Evolutionary conservation across 2,113 vertebrate genomes (phyloP).

Genomic region (Thryonomys swinderianus): DNA sequence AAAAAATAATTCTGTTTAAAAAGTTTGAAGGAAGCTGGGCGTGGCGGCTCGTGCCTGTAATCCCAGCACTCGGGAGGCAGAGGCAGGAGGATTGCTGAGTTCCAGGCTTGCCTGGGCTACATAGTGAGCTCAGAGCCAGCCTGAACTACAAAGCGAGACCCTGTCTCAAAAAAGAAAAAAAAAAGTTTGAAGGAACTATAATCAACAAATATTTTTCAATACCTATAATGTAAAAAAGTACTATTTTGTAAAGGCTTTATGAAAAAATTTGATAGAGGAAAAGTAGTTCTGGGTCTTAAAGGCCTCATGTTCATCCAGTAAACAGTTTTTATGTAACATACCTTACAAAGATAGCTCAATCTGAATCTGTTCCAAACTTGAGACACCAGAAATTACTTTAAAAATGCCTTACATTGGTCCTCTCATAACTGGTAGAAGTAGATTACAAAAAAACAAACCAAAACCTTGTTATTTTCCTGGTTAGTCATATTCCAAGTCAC

Average conservation of each 20-base stretch:
- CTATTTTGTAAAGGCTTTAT: slow-evolving; percentile 32
- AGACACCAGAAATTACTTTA: slow-evolving; percentile 22
- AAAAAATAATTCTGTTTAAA: too few species aligned
- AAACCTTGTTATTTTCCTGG: slow-evolving; percentile 22
- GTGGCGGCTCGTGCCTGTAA: too few species aligned
- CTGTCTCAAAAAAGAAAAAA: too few species aligned
- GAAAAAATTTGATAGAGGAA: background rate
- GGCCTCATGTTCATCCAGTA: background rate
- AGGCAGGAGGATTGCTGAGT: too few species aligned
- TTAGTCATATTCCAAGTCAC: slow-evolving; percentile 43
- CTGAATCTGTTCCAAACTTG: slow-evolving; percentile 33
- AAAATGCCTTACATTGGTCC: background rate
- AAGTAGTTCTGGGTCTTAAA: slow-evolving; percentile 53
- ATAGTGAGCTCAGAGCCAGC: too few species aligned
- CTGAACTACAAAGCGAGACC: too few species aligned
- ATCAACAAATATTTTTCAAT: slow-evolving; percentile 35
- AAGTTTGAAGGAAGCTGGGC: too few species aligned
- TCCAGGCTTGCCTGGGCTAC: too few species aligned
- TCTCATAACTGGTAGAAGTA: slow-evolving; percentile 23
- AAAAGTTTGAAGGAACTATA: slow-evolving; percentile 30
- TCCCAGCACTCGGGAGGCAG: too few species aligned
- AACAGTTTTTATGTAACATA: background rate
- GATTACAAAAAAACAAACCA: slow-evolving; percentile 39
- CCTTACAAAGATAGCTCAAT: background rate
- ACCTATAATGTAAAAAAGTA: slow-evolving; percentile 40